Evolutionary conservation across 2,113 vertebrate species (phyloP).

Genomic region (Mus spicilegus): DNA sequence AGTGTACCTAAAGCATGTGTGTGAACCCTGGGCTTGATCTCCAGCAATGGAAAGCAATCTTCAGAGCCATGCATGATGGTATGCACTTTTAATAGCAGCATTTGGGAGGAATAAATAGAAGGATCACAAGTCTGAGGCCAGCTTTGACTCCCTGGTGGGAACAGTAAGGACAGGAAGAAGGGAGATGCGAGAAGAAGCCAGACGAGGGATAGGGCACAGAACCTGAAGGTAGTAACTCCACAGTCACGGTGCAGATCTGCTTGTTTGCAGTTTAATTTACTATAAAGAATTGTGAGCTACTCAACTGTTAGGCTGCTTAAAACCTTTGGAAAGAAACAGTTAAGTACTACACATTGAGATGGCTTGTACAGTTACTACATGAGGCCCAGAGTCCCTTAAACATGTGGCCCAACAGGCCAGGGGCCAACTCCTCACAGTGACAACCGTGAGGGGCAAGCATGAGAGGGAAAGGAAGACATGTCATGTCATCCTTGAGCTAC

Average conservation of each 20-base stretch:
- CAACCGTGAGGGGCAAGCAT: neutral
- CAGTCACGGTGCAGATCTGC: neutral
- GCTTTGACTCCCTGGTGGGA: neutral
- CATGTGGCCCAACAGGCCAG: neutral
- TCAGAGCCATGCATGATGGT: neutral
- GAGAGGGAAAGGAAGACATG: neutral
- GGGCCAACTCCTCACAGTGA: neutral
- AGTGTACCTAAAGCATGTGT: too few species aligned
- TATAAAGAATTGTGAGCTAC: fast-evolving
- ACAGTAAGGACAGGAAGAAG: neutral
- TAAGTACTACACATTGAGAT: neutral
- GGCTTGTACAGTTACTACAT: neutral
- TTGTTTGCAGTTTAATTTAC: neutral
- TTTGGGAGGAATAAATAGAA: neutral
- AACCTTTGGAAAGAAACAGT: neutral
- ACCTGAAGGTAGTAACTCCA: neutral
- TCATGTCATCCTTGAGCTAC: neutral
- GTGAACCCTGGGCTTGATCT: neutral
- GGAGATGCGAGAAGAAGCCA: neutral
- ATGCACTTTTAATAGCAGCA: neutral
- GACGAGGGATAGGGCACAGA: neutral
- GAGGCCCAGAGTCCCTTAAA: neutral
- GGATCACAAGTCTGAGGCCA: neutral
- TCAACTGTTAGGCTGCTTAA: neutral
- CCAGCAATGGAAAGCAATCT: neutral